Base-by-base conservation (phyloP, 2,113 vertebrate species). In the Myrmophylax atrothorax region DNA sequence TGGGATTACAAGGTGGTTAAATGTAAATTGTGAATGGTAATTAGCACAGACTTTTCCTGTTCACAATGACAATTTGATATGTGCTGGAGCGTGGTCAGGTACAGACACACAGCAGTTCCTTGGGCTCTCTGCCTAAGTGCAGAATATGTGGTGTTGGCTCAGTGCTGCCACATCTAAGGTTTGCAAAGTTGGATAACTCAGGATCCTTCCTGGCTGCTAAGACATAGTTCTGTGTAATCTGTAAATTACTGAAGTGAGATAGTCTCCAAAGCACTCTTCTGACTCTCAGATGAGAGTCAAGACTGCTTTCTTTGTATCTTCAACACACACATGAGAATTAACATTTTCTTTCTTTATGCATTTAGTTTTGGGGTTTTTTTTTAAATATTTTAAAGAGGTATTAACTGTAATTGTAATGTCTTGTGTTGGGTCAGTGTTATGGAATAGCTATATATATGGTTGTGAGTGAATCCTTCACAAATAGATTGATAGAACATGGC, bases 401-500 rank as follows among this genome's bases (percentile, higher is more conserved):
- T 33, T 80, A 26, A 22, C 40, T 19, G 2, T 1, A n/a, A 18
- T 33, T 19, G 2, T 1, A n/a, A 18, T 33, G 9, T 25, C 6
- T 46, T 62, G 12, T 20, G 18, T 24, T 38, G 5, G 6, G 7
- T n/a, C 23, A 64, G 2, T 64, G 18, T 56, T 42, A 80, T 2
- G 7, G n/a, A 56, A 47, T 3, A 72, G 7, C 3, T 60, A 2
- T 25, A 7, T 19, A 2, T 37, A 7, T 49, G 4, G 5, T n/a
- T 72, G 18, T 5, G 5, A 64, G 5, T 44, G 26, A 77, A 52
- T 44, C 16, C 86, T 38, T 49, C 44, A 56, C 5, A 88, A 72
- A 59, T 6, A 60, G 6, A 49, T 49, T 52, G 49, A 47, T 40
- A 56, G 59, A 18, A 20, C 7, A 15, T 0, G 0, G 2, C 5